phyloP scores from a whole-genome alignment of 2,888 invertebrate genomes.

The Caradrina kadenii region DNA sequence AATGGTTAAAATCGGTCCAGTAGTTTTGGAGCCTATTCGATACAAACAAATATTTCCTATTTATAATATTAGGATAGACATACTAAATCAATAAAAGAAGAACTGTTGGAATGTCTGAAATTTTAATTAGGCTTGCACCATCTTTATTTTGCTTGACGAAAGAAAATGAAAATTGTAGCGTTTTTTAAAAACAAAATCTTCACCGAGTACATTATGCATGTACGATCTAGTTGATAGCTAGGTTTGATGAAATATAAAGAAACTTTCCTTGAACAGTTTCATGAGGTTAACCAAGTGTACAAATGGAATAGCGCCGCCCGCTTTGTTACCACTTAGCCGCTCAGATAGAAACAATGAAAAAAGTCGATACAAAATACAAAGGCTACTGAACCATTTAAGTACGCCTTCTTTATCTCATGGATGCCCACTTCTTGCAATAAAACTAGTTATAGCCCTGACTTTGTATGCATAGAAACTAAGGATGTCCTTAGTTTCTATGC shows the following conservation, averaged over 20 bases:
- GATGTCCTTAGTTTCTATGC: too few relatives aligned
- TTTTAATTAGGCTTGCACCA: too few relatives aligned
- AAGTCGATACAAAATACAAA: neutral
- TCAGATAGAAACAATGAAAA: slow-evolving; percentile 27
- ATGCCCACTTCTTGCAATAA: neutral
- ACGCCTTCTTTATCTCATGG: slow-evolving; percentile 3
- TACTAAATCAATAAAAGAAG: too few relatives aligned
- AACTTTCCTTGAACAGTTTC: slow-evolving; percentile 22
- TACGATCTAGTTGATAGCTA: neutral
- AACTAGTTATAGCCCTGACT: neutral
- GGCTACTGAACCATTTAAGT: neutral
- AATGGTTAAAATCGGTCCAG: too few relatives aligned
- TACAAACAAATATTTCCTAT: too few relatives aligned
- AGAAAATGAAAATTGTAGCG: too few relatives aligned
- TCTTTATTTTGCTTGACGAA: too few relatives aligned
- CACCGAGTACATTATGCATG: neutral
- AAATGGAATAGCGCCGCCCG: slow-evolving; percentile 23
- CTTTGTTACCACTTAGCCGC: slow-evolving; percentile 35
- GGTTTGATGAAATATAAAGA: slow-evolving; percentile 12
- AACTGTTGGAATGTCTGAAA: too few relatives aligned
- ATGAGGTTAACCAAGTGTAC: slow-evolving; percentile 29
- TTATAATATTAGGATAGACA: too few relatives aligned
- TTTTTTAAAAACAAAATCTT: neutral
- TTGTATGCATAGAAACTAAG: neutral
- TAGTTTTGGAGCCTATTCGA: too few relatives aligned